These are phyloP conservation scores for Parasteatoda tepidariorum DNA, from an alignment of 1,140 invertebrate genomes.

Conservation along the genomic window DNA sequence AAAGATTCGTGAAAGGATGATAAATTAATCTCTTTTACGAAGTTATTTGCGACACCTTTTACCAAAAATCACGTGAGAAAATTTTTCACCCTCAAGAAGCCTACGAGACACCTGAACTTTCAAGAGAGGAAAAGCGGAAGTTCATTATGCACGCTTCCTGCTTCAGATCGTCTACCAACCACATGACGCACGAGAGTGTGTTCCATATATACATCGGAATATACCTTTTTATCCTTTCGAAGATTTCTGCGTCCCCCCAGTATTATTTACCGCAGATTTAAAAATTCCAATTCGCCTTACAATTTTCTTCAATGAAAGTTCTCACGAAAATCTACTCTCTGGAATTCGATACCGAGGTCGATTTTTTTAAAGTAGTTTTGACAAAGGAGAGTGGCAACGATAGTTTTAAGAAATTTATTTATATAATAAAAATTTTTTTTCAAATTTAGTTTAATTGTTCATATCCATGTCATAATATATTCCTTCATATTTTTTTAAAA, in stretches of 20 bases:
- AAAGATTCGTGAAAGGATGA: slow-evolving; percentile 17
- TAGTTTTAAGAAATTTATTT: too few relatives aligned
- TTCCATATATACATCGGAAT: slow-evolving; percentile 2
- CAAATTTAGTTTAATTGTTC: too few relatives aligned
- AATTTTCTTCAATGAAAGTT: not conserved
- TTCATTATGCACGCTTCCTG: slow-evolving; percentile 48
- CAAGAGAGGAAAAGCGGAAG: slow-evolving; percentile 23
- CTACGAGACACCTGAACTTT: slow-evolving; percentile 36
- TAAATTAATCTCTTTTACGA: slow-evolving; percentile 43
- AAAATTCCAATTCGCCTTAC: not conserved
- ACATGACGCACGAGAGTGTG: slow-evolving; percentile 16
- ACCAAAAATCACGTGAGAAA: slow-evolving; percentile 29
- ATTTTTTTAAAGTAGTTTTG: too few relatives aligned
- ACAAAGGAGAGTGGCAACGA: too few relatives aligned
- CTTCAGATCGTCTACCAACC: slow-evolving; percentile 16
- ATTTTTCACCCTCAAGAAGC: slow-evolving; percentile 22
- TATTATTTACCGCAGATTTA: not conserved
- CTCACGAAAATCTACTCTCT: not conserved
- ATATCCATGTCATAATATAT: too few relatives aligned
- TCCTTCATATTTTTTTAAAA: too few relatives aligned
- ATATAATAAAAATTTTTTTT: too few relatives aligned
- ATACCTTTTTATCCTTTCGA: not conserved
- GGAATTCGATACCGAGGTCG: not conserved
- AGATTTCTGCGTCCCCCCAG: not conserved
- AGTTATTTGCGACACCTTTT: slow-evolving; percentile 39